Conservation (phyloP, 2,797 vertebrate species). For the Sciurus carolinensis region DNA sequence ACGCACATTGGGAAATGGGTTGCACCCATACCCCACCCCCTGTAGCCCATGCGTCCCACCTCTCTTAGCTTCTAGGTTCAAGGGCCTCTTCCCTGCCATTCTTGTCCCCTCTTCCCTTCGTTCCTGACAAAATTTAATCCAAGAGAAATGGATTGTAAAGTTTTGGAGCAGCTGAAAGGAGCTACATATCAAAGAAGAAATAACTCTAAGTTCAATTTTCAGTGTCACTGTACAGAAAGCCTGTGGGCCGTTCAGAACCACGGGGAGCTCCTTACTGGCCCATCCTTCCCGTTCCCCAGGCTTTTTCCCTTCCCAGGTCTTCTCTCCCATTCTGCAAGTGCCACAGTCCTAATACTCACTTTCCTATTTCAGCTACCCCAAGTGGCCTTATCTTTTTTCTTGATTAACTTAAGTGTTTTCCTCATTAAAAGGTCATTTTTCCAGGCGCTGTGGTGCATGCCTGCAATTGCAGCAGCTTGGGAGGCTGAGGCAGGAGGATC, state of each 20-base stretch:
- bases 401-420: not conserved
- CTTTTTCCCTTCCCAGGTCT: not conserved
- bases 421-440: constrained; percentile 39
- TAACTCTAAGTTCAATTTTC: not conserved
- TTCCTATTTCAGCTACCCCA: not conserved
- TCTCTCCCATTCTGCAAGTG: not conserved
- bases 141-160: not conserved
- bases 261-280: not conserved
- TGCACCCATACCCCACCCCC: too few species aligned
- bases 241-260: rapidly evolving
- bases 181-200: not conserved
- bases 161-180: not conserved
- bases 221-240: not conserved
- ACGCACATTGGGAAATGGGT: not conserved
- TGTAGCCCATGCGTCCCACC: not conserved
- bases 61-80: not conserved
- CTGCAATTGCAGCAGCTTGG: too few species aligned
- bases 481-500: too few species aligned
- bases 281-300: not conserved
- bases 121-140: not conserved
- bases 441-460: too few species aligned
- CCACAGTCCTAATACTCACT: not conserved
- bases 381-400: not conserved
- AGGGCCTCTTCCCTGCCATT: not conserved
- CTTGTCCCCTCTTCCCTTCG: not conserved